phyloP scores from a whole-genome alignment of 64 coral and sea anemone genomes.

The Stichodactyla mertensii region DNA sequence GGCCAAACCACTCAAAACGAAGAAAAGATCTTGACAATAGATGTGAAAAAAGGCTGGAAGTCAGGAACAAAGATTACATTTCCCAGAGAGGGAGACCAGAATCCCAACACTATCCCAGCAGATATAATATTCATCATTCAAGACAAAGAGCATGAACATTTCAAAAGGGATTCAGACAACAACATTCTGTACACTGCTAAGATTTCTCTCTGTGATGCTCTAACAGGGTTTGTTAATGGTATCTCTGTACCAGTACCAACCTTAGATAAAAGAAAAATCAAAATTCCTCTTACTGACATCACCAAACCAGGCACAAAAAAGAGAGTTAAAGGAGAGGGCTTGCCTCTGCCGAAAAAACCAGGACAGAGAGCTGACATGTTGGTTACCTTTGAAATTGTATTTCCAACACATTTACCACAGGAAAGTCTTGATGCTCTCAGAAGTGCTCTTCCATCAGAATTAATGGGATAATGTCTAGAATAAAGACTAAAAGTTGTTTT shows the following conservation, averaged over 20 bases:
- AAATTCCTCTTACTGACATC: slow-evolving; percentile 66
- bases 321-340: slow-evolving; percentile 79
- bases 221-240: slow-evolving; percentile 54
- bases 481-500: slow-evolving; percentile 36
- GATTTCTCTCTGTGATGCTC: slow-evolving; percentile 76
- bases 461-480: no score
- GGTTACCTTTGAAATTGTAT: slow-evolving; percentile 82
- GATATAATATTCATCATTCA: slow-evolving; percentile 89
- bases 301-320: slow-evolving; percentile 71
- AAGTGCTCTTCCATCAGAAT: slow-evolving; percentile 42
- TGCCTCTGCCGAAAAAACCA: slow-evolving; percentile 80
- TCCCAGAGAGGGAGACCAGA: slow-evolving; percentile 88
- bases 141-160: slow-evolving; percentile 80
- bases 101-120: slow-evolving; percentile 82
- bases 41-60: slow-evolving; percentile 97
- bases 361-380: slow-evolving; percentile 79
- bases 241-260: slow-evolving; percentile 59
- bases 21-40: slow-evolving; percentile 87
- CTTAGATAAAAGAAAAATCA: slow-evolving; percentile 64
- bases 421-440: slow-evolving; percentile 38
- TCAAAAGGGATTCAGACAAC: slow-evolving; percentile 86
- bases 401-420: slow-evolving; percentile 59
- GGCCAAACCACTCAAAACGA: slow-evolving; percentile 65
- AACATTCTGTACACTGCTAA: slow-evolving; percentile 74
- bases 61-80: slow-evolving; percentile 97